Conservation (phyloP, 2,797 vertebrate genomes). For the Smutsia gigantea region DNA sequence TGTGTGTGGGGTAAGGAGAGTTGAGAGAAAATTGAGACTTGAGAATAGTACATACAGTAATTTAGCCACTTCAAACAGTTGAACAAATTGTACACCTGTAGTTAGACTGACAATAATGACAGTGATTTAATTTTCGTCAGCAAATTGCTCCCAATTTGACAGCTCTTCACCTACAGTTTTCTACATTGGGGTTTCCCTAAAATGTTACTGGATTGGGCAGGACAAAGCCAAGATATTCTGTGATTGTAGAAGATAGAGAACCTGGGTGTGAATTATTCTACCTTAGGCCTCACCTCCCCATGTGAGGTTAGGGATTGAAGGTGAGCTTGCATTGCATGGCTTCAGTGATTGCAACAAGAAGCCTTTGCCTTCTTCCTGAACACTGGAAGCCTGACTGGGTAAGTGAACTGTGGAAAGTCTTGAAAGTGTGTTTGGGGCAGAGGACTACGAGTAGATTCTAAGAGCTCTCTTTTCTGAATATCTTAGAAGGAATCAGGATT, state of each 20-base stretch:
- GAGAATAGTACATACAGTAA: slow-evolving; percentile 51
- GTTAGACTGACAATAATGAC: slow-evolving; percentile 34
- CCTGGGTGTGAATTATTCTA: neutral
- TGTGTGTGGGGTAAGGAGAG: neutral
- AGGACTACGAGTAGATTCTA: neutral
- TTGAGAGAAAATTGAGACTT: slow-evolving; percentile 49
- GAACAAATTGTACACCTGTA: slow-evolving; percentile 57
- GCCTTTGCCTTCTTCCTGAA: slow-evolving; percentile 13
- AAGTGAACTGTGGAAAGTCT: neutral
- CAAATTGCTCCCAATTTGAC: neutral
- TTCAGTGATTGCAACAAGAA: neutral
- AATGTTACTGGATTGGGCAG: slow-evolving; percentile 31
- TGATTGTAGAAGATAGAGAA: slow-evolving; percentile 16
- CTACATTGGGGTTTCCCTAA: slow-evolving; percentile 12
- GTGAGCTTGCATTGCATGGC: neutral
- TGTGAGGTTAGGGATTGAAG: neutral
- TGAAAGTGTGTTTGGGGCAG: neutral
- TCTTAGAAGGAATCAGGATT: neutral
- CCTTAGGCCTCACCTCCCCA: neutral
- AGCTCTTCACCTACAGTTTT: neutral
- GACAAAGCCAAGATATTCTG: neutral
- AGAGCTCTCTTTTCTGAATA: neutral
- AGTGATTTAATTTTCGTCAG: slow-evolving; percentile 67
- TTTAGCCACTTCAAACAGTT: slow-evolving; percentile 75
- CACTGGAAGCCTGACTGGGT: neutral